Conservation (phyloP, 92 coral and sea anemone genomes). For the Siderastrea radians region DNA sequence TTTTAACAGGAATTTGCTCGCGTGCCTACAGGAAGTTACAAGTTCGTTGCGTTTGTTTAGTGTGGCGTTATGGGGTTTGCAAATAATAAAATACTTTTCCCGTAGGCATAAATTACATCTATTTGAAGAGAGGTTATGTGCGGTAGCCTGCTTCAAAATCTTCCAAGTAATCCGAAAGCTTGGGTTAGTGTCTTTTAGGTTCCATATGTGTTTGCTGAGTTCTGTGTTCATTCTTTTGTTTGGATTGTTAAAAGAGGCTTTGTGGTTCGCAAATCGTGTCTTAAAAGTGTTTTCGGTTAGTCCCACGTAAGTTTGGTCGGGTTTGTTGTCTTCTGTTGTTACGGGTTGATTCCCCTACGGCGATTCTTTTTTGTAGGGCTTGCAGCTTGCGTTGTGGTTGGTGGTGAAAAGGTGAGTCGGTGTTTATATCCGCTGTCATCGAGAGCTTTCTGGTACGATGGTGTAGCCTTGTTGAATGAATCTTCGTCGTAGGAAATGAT, state of each 20-base stretch:
- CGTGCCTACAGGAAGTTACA: constrained; percentile 1
- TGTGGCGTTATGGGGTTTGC: not conserved
- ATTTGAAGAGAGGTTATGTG: not conserved
- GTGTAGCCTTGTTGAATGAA: too few species aligned
- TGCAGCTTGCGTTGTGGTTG: too few species aligned
- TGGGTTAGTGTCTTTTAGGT: not conserved
- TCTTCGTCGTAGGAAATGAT: too few species aligned
- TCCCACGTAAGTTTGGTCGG: not conserved
- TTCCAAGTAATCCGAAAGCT: not conserved
- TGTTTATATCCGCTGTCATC: too few species aligned
- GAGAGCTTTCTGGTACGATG: too few species aligned
- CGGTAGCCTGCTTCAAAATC: not conserved
- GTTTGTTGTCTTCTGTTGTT: not conserved
- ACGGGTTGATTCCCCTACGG: too few species aligned
- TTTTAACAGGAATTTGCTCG: not conserved
- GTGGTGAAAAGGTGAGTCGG: too few species aligned
- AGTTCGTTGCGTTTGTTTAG: constrained; percentile 1
- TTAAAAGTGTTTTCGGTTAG: not conserved
- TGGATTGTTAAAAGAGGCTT: not conserved
- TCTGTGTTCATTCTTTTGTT: not conserved
- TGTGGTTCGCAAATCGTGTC: not conserved
- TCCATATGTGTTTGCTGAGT: not conserved
- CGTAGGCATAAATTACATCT: not conserved
- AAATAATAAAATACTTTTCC: constrained; percentile 18
- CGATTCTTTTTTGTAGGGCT: too few species aligned